A percentile compares a stretch with the other conserved stretches of the same genome.
These are phyloP conservation scores for Akabosia matsudoensis DNA, from an alignment of 1,140 invertebrate species.

Conservation along the genomic window DNA sequence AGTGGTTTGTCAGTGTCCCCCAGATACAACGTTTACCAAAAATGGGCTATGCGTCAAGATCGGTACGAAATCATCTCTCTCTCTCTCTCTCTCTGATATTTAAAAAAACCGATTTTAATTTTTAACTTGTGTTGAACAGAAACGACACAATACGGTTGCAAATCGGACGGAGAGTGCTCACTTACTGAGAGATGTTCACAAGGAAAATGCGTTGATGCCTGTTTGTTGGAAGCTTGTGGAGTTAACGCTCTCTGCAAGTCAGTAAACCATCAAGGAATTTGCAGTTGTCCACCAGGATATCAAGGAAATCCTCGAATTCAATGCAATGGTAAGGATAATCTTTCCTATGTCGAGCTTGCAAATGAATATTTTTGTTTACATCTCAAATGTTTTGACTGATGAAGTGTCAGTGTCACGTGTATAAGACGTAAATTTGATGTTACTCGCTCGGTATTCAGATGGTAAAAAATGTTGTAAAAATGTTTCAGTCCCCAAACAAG, in stretches of 20 bases:
- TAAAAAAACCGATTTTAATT: not conserved
- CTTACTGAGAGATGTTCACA: conserved; percentile 67
- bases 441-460: no score
- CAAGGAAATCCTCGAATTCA: conserved; percentile 77
- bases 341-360: no score
- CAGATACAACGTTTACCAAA: conserved; percentile 63
- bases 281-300: conserved; percentile 73
- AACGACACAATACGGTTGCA: conserved; percentile 29
- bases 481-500: not conserved
- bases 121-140: no score
- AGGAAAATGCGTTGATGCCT: conserved; percentile 75
- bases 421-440: no score
- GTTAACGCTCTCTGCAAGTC: conserved; percentile 78
- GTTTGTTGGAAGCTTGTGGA: conserved; percentile 71
- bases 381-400: no score
- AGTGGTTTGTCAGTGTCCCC: conserved; percentile 75
- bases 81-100: not conserved
- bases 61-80: conserved; percentile 48
- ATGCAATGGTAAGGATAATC: conserved; percentile 59
- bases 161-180: conserved; percentile 68
- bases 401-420: no score
- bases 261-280: conserved; percentile 68
- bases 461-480: no score
- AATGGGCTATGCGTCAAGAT: conserved; percentile 64
- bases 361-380: not conserved